Base-by-base conservation (phyloP, 2,888 invertebrate species). In the Holacanthella duospinosa region DNA sequence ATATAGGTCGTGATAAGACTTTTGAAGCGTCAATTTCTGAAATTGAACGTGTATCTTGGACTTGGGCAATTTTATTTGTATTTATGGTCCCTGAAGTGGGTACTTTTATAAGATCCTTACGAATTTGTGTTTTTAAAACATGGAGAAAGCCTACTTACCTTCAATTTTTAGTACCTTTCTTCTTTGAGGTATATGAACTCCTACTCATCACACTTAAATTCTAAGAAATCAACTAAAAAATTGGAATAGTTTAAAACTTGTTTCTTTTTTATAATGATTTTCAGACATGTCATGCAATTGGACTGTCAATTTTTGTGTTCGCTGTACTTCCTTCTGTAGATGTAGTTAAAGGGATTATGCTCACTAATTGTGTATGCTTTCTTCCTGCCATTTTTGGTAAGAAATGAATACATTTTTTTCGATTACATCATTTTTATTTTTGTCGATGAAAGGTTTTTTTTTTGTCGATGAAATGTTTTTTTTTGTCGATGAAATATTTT, bases 331-430 rank as follows among this genome's bases (percentile, higher is more conserved):
- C 97, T 0, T 88, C 92, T 75, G 78, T 96, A 71, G 94, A 97
- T 78, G 91, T 93, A 3, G 87, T 95, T 62, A 91, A 93, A 77
- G 95, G 93, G 53, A 91, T 93, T 43, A 94, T 95, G 92, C 80
- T 97, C 70, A 94, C 94, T 28, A 95, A 94, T 77, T 94, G 94
- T 74, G 83, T 96, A 61, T 95, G 94, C 77, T 86, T 96, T 73
- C 82, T 95, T 53, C 97, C 97, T 1, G 88, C 88, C 24, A 79
- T 91, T 64, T 78, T 88, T 29, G 85, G 87, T 83, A 80, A 82
- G 75, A 21, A 48, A 48, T 21, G 4, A 9, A 48, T 48, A 36
- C 36, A 9, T 36, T 24, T 44, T 21, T 57, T 6, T 43, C 1
- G 21, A 43, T 2, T 1, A 25, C 25, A 43, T n/a, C 2, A 2